Percentiles rank a stretch among this genome's conserved stretches.
phyloP scores from a whole-genome alignment of 2,888 invertebrate genomes.

The Leptinotarsa juncta region DNA sequence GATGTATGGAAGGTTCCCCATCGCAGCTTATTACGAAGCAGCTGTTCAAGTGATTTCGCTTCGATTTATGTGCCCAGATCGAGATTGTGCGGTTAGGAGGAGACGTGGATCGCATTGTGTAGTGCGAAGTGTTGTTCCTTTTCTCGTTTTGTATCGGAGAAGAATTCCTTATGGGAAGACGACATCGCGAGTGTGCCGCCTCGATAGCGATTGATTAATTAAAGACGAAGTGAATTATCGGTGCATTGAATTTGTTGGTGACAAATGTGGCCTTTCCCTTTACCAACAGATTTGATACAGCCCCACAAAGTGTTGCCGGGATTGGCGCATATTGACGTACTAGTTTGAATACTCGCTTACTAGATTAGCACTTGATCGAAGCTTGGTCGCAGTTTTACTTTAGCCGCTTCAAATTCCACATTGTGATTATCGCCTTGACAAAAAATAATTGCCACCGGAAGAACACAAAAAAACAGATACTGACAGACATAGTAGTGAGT shows the following conservation, averaged over 20 bases:
- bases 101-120: constrained; percentile 42
- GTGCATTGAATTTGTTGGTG: constrained; percentile 2
- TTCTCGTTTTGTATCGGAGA: constrained; percentile 19
- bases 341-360: too few species aligned
- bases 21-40: constrained; percentile 49
- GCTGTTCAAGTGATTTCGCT: constrained; percentile 51
- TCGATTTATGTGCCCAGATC: constrained; percentile 49
- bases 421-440: too few species aligned
- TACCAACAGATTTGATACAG: not conserved
- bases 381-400: too few species aligned
- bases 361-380: too few species aligned
- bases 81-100: constrained; percentile 48
- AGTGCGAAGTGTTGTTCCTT: constrained; percentile 18
- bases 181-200: constrained; percentile 2
- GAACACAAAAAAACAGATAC: too few species aligned
- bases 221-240: not conserved
- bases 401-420: too few species aligned
- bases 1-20: constrained; percentile 47
- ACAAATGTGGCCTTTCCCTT: not conserved
- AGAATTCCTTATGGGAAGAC: not conserved
- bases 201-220: constrained; percentile 16
- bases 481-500: too few species aligned
- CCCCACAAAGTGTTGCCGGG: not conserved
- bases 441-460: too few species aligned
- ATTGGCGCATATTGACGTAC: too few species aligned